Base-by-base conservation (phyloP, 1,140 invertebrate genomes). In the Bombus waltoni region DNA sequence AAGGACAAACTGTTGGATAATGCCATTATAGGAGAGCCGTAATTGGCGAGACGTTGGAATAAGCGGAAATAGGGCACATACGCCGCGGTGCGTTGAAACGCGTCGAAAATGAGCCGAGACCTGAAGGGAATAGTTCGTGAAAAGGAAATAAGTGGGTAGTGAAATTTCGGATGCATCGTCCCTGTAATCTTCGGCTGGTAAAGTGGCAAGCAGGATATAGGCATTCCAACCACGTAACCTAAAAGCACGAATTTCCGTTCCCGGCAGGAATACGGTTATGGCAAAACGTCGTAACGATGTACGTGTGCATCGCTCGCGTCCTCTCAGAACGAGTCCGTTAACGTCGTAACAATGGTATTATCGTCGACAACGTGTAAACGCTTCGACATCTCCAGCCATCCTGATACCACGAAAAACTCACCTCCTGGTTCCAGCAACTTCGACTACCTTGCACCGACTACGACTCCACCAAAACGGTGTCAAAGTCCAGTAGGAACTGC, bases 401-500 rank as follows among this genome's bases (percentile, higher is more conserved):
- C 25, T 38, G 32, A 28, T 25, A 22, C 74, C n/a, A n/a, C 10
- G 22, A 13, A 59, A 87, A 70, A 88, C 76, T 94, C 95, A 97
- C 96, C 97, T 97, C 94, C 97, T 97, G 66, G 97, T 97, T 73
- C 98, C 98, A 74, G 97, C 97, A 47, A 97, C 97, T 95, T 98
- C 98, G 40, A 98, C 97, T 82, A 98, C 97, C 95, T 97, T 97
- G 95, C 98, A 98, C 25, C 97, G 96, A 88, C 96, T 97, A 70
- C 96, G 95, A 85, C 97, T 97, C 98, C 98, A 98, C 97, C 97
- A 98, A 90, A 97, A 97, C 71, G 97, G 97, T 92, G 97, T 97
- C 87, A 98, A 96, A n/a, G 97, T 97, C 97, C 98, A 98, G 94
- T 98, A 98, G 44, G 97, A 97, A 86, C 97, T 97, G 47, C 97